Base-by-base conservation (phyloP, 2,888 invertebrate species). In the Dasysyrphus albostriatus region DNA sequence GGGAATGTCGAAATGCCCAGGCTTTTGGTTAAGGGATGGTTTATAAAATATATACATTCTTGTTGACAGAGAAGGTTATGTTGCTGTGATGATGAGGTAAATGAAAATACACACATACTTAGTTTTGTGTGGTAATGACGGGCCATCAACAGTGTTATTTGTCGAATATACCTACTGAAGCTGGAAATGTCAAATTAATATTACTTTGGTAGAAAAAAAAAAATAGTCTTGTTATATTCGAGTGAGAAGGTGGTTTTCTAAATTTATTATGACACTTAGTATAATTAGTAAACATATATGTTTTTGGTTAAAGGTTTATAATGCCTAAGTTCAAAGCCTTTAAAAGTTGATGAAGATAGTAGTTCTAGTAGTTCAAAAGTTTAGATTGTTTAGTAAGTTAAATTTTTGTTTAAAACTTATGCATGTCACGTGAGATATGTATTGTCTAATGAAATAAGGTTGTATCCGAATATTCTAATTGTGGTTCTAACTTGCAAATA, bases 111-210 rank as follows among this genome's bases (percentile, higher is more conserved):
- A n/a, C n/a, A 47, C 10, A 44, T 1, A 24, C 3, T 9, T 49
- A 32, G 49, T 32, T 67, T 49, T 49, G 19, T 67, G 67, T 49
- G 47, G 44, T 65, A 65, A 65, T 65, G 63, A 65, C 63, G 5
- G 32, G 47, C 16, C 47, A 65, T 65, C 63, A 65, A 44, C 32
- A 44, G n/a, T 54, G n/a, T 32, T 32, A 44, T 65, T 32, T 47
- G 39, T 61, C 7, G 42, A 47, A 12, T 4, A 12, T 4, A 3
- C 3, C 39, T 39, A 39, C 14, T 61, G 61, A 14, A 61, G 61
- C 24, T 61, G 44, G 6, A 65, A 65, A 47, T 47, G 29, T 47
- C 61, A 39, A 61, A 32, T 65, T 32, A 24, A 24, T 24, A 32
- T 65, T 63, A 44, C n/a, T 63, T 63, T 63, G 44, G 16, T 1